phyloP scores from a whole-genome alignment of 2,888 invertebrate genomes.

The Conops quadrifasciatus region DNA sequence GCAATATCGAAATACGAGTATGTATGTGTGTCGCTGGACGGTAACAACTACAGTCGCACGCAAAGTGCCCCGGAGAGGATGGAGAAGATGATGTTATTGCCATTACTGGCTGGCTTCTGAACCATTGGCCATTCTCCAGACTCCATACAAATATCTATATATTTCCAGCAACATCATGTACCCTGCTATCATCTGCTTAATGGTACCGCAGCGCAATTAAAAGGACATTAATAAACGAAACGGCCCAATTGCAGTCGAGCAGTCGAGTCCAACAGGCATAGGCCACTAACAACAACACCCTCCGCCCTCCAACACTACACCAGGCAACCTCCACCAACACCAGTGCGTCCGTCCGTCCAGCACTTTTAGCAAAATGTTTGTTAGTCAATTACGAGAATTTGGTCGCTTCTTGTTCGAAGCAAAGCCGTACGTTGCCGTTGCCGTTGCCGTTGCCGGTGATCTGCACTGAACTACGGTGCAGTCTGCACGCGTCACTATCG shows the following conservation, averaged over 20 bases:
- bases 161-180: background rate
- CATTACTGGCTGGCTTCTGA: background rate
- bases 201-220: conserved; percentile 30
- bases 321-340: background rate
- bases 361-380: background rate
- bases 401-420: background rate
- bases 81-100: conserved; percentile 16
- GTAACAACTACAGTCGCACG: background rate
- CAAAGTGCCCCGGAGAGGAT: conserved; percentile 2
- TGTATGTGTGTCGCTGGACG: background rate
- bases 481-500: conserved; percentile 8
- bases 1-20: conserved; percentile 14
- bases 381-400: background rate
- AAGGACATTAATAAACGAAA: conserved; percentile 33
- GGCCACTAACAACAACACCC: background rate
- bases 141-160: no score
- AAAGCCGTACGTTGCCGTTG: background rate
- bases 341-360: background rate
- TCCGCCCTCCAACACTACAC: background rate
- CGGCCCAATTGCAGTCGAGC: conserved; percentile 12
- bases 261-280: background rate
- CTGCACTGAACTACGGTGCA: no score
- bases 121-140: no score
- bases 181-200: background rate
- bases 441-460: background rate